Evolutionary conservation across 2,888 invertebrate species (phyloP).

Genomic region (Drosophila acutilabella): DNA sequence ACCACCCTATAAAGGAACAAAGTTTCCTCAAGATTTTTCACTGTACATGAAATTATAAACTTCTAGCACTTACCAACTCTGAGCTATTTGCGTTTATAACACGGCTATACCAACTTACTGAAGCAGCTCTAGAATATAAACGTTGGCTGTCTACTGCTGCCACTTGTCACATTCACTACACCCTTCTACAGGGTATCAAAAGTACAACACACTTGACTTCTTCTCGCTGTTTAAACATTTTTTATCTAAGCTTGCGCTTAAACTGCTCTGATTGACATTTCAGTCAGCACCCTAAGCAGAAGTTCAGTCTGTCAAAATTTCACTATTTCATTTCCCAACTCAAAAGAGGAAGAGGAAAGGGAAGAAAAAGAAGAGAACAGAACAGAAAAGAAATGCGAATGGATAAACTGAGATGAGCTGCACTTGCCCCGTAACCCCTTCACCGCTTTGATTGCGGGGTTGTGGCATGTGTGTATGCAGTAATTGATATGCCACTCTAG

Average conservation of each 20-base stretch:
- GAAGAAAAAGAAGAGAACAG: too few relatives aligned
- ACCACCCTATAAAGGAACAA: too few relatives aligned
- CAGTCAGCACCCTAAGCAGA: slow-evolving; percentile 45
- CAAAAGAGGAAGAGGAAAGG: neutral
- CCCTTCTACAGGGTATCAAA: too few relatives aligned
- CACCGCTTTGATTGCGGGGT: slow-evolving; percentile 11
- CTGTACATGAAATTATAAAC: too few relatives aligned
- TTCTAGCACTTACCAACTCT: too few relatives aligned
- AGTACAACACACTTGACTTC: neutral
- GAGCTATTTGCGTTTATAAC: too few relatives aligned
- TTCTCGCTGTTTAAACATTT: neutral
- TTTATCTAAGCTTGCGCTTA: slow-evolving; percentile 18
- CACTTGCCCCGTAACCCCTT: slow-evolving; percentile 59
- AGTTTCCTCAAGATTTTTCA: too few relatives aligned
- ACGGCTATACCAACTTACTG: too few relatives aligned
- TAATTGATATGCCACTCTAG: slow-evolving; percentile 83
- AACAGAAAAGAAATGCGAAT: neutral
- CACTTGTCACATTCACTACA: too few relatives aligned
- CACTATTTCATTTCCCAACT: slow-evolving; percentile 7
- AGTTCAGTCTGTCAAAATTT: slow-evolving; percentile 68
- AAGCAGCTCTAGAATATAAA: too few relatives aligned
- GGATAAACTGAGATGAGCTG: slow-evolving; percentile 78
- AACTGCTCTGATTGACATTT: slow-evolving; percentile 70
- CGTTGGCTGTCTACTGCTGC: too few relatives aligned
- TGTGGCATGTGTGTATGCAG: slow-evolving; percentile 81